phyloP scores from a whole-genome alignment of 2,797 vertebrate genomes.

The Phaenicophaeus curvirostris region DNA sequence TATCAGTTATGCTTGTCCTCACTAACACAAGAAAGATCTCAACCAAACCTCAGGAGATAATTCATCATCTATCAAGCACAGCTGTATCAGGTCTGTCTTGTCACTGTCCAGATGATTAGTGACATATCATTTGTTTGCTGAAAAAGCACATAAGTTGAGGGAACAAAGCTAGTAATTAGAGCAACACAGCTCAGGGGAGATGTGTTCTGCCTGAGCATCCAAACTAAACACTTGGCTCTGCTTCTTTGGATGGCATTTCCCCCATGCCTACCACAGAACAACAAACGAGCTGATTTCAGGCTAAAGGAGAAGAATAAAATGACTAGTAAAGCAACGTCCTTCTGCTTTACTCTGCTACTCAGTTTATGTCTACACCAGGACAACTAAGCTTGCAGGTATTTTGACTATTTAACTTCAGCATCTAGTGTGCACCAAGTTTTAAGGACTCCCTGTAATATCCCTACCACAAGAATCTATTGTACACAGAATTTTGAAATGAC shows the following conservation, averaged over 20 bases:
- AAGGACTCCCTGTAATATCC: not conserved
- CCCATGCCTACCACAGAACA: constrained; percentile 29
- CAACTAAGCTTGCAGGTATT: not conserved
- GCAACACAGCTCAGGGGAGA: constrained; percentile 25
- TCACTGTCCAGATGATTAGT: constrained; percentile 11
- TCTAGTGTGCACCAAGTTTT: not conserved
- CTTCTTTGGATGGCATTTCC: constrained; percentile 59
- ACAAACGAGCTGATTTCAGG: constrained; percentile 35
- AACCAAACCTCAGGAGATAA: not conserved
- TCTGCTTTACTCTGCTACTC: not conserved
- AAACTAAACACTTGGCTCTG: constrained; percentile 67
- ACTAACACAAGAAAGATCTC: not conserved
- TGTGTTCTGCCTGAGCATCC: constrained; percentile 28
- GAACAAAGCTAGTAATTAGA: constrained; percentile 52
- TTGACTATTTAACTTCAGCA: not conserved
- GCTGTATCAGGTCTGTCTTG: constrained; percentile 16
- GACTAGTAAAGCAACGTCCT: not conserved
- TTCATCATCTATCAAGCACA: constrained; percentile 9
- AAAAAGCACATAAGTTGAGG: constrained; percentile 18
- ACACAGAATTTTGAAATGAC: not conserved
- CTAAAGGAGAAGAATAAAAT: not conserved
- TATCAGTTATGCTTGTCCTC: not conserved
- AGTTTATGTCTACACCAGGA: not conserved
- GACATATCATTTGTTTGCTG: constrained; percentile 45
- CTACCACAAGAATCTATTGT: not conserved